Evolutionary conservation across 2,888 invertebrate genomes (phyloP), one percentile per base, ranked within the genome.

Genomic region (Drosophila fungiperda): DNA sequence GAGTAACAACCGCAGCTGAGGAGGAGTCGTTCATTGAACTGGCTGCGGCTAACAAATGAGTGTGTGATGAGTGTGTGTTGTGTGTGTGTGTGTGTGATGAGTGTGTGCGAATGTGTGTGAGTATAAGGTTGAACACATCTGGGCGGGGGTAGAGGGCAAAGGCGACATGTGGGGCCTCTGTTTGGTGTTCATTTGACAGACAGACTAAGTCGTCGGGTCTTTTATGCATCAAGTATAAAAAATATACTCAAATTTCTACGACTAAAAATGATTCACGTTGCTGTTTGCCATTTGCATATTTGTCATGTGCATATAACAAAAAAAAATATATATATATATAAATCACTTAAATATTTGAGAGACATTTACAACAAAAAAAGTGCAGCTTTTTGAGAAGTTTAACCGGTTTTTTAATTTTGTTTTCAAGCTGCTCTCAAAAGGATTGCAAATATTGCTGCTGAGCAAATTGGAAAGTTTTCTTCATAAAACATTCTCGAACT

Each of bases 21-120:
- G 61, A 67, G 68, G 58, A 67, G 68, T 55, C 84, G 81, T 81
- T 81, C 81, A 78, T 83, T 81, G 81, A 81, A 81, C 81, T 74
- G 81, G 60, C 81, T 68, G 78, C 50, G 62, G n/a, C 55, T 49
- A 62, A 61, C 70, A 64, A 67, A 76, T 61, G 74, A 68, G 32
- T 78, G 29, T 68, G 29, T 45, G 36, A 71, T 50, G 50, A 62
- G 45, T 48, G 26, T 49, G 40, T 17, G 23, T 42, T 48, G 26
- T 49, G 40, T 17, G 23, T 42, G 36, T 68, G 45, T 12, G 42
- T 9, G 42, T 20, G 26, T 26, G 26, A 17, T 29, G 52, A 8
- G 12, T 59, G 2, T 20, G n/a, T n/a, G n/a, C n/a, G n/a, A n/a
- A n/a, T n/a, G n/a, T 5, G 52, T 32, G 33, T 38, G 33, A 20